Evolutionary conservation across 2,797 vertebrate species (phyloP).

Genomic region (Anas capensis): DNA sequence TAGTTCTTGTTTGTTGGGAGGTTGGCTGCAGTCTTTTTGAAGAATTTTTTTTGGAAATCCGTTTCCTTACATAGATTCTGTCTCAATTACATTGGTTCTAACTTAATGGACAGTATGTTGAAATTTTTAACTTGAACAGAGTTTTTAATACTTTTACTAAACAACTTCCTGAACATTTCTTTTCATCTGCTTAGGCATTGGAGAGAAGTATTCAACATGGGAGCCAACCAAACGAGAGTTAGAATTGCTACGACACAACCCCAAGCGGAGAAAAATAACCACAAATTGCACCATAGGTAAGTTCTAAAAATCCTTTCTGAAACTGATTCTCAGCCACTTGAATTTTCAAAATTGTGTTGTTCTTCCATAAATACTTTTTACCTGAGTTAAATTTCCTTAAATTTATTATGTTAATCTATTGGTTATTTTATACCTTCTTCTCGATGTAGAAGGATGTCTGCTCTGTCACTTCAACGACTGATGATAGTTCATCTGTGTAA

Average conservation of each 20-base stretch:
- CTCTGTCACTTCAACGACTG: not conserved
- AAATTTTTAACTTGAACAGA: not conserved
- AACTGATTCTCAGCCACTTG: not conserved
- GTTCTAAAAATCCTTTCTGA: not conserved
- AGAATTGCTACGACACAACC: conserved; percentile 97
- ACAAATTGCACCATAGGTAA: conserved; percentile 98
- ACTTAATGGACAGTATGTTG: not conserved
- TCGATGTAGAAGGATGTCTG: not conserved
- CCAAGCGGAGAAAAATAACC: conserved; percentile 98
- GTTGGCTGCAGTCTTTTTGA: not conserved
- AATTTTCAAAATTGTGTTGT: not conserved
- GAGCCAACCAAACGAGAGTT: conserved; percentile 97
- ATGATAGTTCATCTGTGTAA: not conserved
- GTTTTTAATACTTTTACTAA: not conserved
- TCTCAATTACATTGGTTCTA: not conserved
- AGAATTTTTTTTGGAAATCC: not conserved
- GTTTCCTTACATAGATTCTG: not conserved
- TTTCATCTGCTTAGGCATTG: conserved; percentile 85
- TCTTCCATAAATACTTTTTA: not conserved
- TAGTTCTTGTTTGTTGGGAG: not conserved
- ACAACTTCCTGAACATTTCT: conserved; percentile 58
- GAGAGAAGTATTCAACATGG: conserved; percentile 98
- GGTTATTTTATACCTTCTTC: not conserved
- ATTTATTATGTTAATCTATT: not conserved
- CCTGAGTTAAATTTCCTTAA: not conserved